A percentile compares a stretch with the other conserved stretches of the same genome.
Evolutionary conservation across 2,113 vertebrate genomes (phyloP).

Genomic region (Struthio camelus): DNA sequence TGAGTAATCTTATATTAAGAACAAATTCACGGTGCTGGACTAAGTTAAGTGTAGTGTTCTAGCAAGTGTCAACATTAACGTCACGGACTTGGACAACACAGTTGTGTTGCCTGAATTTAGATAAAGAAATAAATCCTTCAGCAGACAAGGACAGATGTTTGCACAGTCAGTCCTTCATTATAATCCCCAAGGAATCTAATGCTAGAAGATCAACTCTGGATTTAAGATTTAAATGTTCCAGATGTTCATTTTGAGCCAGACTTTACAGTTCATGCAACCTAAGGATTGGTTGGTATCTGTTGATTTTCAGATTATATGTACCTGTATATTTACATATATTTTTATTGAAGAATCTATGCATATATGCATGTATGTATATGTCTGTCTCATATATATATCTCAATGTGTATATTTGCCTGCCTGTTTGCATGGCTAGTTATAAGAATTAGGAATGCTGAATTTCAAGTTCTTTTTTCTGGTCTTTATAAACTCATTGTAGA

Average conservation of each 20-base stretch:
- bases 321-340: not conserved
- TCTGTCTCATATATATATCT: not conserved
- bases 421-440: too few species aligned
- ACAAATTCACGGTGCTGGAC: not conserved
- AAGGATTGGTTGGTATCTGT: slow-evolving; percentile 26
- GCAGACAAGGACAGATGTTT: slow-evolving; percentile 53
- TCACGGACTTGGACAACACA: not conserved
- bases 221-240: slow-evolving; percentile 61
- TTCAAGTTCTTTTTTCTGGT: not conserved
- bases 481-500: not conserved
- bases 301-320: slow-evolving; percentile 11
- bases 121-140: slow-evolving; percentile 21
- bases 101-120: not conserved
- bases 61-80: slow-evolving; percentile 1
- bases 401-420: not conserved
- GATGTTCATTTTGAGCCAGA: slow-evolving; percentile 42
- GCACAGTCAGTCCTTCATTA: slow-evolving; percentile 11
- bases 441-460: not conserved
- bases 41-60: not conserved
- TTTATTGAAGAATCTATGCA: not conserved
- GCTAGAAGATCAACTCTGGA: slow-evolving; percentile 20
- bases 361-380: not conserved
- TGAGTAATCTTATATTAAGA: not conserved
- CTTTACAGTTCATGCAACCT: slow-evolving; percentile 44
- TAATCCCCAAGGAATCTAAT: not conserved